Evolutionary conservation across 1,140 invertebrate genomes (phyloP).

Genomic region (Paraescarpia echinospica): DNA sequence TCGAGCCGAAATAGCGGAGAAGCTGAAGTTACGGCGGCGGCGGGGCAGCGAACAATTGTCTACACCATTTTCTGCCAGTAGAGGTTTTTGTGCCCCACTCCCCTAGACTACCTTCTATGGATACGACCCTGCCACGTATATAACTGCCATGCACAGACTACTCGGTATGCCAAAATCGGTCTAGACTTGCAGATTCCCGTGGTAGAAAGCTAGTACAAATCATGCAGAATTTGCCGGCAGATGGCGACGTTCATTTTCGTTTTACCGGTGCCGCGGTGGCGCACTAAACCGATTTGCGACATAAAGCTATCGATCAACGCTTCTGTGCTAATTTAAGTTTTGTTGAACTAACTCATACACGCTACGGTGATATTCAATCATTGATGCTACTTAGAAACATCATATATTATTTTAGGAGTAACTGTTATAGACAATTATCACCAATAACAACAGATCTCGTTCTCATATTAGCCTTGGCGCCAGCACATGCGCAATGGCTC

Average conservation of each 20-base stretch:
- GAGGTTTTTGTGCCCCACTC: no score
- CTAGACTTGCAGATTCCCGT: not conserved
- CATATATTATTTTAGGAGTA: not conserved
- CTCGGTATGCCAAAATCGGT: not conserved
- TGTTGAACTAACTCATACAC: not conserved
- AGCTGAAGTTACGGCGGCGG: no score
- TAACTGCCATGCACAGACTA: not conserved
- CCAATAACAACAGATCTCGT: not conserved
- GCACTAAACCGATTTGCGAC: not conserved
- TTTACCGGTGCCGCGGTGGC: not conserved
- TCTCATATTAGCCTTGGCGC: not conserved
- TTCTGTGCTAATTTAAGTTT: not conserved
- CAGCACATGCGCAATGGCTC: not conserved
- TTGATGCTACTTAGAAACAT: not conserved
- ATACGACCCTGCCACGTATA: no score
- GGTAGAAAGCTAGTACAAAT: not conserved
- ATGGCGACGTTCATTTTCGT: not conserved
- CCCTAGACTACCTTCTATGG: no score
- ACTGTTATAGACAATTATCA: not conserved
- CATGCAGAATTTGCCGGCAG: not conserved
- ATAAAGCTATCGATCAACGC: not conserved
- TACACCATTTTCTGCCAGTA: no score
- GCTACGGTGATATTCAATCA: not conserved
- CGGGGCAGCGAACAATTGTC: no score
- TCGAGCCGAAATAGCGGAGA: no score